Evolutionary conservation across 2,113 vertebrate species (phyloP).

Genomic region (Pavo muticus): DNA sequence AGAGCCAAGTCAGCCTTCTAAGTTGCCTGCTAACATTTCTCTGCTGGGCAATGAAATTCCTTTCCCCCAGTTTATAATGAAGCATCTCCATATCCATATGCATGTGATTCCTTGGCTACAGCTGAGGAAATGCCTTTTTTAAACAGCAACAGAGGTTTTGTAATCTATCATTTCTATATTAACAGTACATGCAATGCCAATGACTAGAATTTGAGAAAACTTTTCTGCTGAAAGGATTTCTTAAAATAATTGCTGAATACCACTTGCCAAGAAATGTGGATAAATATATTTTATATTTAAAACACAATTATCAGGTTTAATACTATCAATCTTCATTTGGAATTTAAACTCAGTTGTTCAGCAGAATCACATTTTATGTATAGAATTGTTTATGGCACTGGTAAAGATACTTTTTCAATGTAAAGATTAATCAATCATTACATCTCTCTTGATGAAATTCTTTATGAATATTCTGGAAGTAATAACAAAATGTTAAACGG

Average conservation of each 20-base stretch:
- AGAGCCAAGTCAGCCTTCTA: not conserved
- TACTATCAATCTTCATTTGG: not conserved
- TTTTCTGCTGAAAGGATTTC: not conserved
- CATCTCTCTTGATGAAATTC: not conserved
- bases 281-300: not conserved
- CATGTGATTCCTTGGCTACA: not conserved
- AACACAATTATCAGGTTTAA: not conserved
- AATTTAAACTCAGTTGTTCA: not conserved
- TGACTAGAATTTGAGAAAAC: not conserved
- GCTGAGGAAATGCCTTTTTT: not conserved
- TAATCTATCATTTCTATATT: not conserved
- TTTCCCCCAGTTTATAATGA: not conserved
- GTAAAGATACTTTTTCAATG: not conserved
- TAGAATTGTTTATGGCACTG: not conserved
- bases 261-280: not conserved
- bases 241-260: not conserved
- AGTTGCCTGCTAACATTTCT: not conserved
- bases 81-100: not conserved
- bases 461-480: not conserved
- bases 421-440: not conserved
- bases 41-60: not conserved
- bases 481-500: not conserved
- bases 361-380: not conserved
- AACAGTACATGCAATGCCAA: not conserved
- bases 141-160: not conserved